A percentile compares a stretch with the other conserved stretches of the same genome.
Conservation (phyloP, 2,113 vertebrate genomes). For the Clarias batrachus region DNA sequence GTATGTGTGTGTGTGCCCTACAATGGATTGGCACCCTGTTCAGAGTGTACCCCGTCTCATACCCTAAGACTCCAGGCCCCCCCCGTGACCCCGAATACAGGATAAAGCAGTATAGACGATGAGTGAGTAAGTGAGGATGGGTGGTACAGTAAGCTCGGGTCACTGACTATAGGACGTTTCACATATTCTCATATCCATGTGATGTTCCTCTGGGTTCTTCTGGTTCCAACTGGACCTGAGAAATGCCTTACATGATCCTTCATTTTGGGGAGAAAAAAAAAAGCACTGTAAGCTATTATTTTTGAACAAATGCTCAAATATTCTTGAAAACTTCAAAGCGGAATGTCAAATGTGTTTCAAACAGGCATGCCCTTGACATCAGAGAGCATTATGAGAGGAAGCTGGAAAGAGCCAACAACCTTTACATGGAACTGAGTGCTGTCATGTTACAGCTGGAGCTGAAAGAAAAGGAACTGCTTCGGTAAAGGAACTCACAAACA, state of each 20-base stretch:
- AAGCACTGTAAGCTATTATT: not conserved
- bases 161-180: not conserved
- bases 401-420: slow-evolving; percentile 92
- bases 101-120: too few species aligned
- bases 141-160: not conserved
- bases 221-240: not conserved
- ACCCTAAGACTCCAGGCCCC: too few species aligned
- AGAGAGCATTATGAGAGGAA: slow-evolving; percentile 96
- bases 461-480: slow-evolving; percentile 92
- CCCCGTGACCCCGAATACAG: too few species aligned
- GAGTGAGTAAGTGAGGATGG: too few species aligned
- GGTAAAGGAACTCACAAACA: slow-evolving; percentile 65
- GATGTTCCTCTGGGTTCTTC: not conserved
- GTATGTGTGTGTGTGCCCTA: too few species aligned
- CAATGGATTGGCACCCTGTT: too few species aligned
- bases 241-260: not conserved
- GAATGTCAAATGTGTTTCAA: slow-evolving; percentile 28
- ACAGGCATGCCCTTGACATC: slow-evolving; percentile 92
- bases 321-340: not conserved
- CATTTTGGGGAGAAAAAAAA: not conserved
- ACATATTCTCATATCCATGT: not conserved
- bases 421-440: slow-evolving; percentile 96
- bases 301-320: not conserved
- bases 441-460: slow-evolving; percentile 97
- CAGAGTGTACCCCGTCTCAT: too few species aligned